These are phyloP conservation scores for Cebus imitator DNA, from an alignment of 2,113 vertebrate species.

Conservation along the genomic window DNA sequence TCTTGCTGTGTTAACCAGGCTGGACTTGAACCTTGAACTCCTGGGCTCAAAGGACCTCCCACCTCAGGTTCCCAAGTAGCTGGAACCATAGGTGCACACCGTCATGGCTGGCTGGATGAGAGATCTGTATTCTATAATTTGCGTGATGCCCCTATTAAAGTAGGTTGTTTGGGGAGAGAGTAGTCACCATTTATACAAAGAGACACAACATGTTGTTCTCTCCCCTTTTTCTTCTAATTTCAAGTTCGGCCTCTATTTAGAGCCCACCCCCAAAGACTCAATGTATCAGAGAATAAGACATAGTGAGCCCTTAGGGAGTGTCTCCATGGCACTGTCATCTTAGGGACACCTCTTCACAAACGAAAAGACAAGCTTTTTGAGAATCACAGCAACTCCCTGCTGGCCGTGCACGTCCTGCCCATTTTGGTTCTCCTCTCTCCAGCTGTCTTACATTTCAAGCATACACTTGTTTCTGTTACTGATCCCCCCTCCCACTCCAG, in stretches of 20 bases:
- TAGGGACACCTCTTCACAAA: neutral
- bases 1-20: no score
- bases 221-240: neutral
- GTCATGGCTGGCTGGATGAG: neutral
- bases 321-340: fast-evolving
- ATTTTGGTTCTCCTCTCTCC: neutral
- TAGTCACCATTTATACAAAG: neutral
- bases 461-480: neutral
- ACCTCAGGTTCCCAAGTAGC: no score
- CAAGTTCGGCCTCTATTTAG: neutral
- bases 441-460: neutral
- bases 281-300: neutral
- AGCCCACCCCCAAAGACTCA: neutral
- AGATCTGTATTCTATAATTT: neutral
- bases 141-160: neutral
- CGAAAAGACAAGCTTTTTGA: neutral
- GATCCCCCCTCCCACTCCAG: neutral
- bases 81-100: no score
- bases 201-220: neutral
- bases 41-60: no score
- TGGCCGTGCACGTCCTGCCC: fast-evolving
- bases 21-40: no score
- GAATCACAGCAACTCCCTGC: neutral
- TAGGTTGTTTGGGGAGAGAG: neutral
- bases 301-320: neutral